Conservation (phyloP, 92 coral and sea anemone species). For the Umimayanthus chanpuru region DNA sequence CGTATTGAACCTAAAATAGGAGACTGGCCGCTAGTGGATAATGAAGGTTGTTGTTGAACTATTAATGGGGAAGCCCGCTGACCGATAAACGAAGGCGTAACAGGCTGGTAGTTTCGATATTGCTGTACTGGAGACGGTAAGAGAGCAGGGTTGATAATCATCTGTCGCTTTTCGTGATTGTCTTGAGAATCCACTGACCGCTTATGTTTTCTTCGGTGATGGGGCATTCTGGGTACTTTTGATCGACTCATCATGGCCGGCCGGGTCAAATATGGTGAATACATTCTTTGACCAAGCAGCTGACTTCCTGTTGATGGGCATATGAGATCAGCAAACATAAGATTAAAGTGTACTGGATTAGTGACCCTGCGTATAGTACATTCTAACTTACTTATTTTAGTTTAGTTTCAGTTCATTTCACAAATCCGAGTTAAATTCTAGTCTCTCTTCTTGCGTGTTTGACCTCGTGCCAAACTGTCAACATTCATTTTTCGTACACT, state of each 20-base stretch:
- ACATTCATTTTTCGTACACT: no score
- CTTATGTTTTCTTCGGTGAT: slow-evolving; percentile 10
- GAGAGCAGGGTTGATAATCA: slow-evolving; percentile 8
- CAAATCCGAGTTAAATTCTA: no score
- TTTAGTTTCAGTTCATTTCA: no score
- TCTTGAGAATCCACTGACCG: slow-evolving; percentile 30
- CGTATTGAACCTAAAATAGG: slow-evolving; percentile 23
- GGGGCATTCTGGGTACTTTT: slow-evolving; percentile 22
- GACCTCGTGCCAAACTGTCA: no score
- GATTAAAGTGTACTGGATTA: no score
- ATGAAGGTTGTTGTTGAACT: slow-evolving; percentile 44
- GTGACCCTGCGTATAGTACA: no score
- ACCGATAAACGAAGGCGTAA: slow-evolving; percentile 27
- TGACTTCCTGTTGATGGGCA: slow-evolving; percentile 16
- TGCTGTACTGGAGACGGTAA: slow-evolving; percentile 35
- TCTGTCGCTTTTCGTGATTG: not conserved
- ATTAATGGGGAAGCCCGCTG: slow-evolving; percentile 30
- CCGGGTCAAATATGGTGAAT: slow-evolving; percentile 8
- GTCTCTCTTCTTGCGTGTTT: no score
- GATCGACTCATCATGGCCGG: slow-evolving; percentile 37
- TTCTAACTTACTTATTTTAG: no score
- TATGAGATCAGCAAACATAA: no score
- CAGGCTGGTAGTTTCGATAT: slow-evolving; percentile 13
- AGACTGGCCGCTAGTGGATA: slow-evolving; percentile 28
- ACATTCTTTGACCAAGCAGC: slow-evolving; percentile 5